These are phyloP conservation scores for Chrysemys picta DNA, from an alignment of 2,113 vertebrate genomes.

Conservation along the genomic window DNA sequence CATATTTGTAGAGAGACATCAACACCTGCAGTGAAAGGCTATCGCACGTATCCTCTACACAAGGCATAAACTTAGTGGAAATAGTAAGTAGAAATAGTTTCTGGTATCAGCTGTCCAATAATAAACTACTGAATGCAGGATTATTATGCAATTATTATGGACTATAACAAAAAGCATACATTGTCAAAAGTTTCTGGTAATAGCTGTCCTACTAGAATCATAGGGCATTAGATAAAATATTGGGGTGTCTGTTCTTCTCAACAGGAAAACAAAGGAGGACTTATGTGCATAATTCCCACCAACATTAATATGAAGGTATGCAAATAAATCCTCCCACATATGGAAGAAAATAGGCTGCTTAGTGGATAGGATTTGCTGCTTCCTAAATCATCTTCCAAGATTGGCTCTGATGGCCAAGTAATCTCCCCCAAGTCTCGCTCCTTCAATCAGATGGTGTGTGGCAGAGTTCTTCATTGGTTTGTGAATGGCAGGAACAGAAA, in stretches of 20 bases:
- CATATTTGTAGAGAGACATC: conserved; percentile 6
- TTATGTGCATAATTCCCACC: background rate
- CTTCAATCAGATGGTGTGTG: background rate
- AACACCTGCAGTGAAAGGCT: background rate
- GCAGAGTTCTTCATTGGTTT: background rate
- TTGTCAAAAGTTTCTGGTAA: background rate
- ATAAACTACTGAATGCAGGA: background rate
- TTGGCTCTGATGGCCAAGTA: background rate
- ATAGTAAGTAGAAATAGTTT: background rate
- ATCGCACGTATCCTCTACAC: background rate
- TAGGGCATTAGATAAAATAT: background rate
- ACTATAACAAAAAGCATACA: background rate
- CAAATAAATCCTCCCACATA: background rate
- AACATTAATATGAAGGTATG: background rate
- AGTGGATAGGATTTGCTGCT: background rate
- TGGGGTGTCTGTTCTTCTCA: background rate
- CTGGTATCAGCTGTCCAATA: background rate
- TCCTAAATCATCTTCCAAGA: background rate
- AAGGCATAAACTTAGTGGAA: background rate
- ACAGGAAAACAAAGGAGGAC: fast-evolving
- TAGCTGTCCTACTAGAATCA: background rate
- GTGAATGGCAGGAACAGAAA: background rate
- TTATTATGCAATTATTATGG: background rate
- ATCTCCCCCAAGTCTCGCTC: background rate
- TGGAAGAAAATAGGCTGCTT: background rate